Evolutionary conservation across 2,113 vertebrate species (phyloP).

Genomic region (Paedocypris sp.): DNA sequence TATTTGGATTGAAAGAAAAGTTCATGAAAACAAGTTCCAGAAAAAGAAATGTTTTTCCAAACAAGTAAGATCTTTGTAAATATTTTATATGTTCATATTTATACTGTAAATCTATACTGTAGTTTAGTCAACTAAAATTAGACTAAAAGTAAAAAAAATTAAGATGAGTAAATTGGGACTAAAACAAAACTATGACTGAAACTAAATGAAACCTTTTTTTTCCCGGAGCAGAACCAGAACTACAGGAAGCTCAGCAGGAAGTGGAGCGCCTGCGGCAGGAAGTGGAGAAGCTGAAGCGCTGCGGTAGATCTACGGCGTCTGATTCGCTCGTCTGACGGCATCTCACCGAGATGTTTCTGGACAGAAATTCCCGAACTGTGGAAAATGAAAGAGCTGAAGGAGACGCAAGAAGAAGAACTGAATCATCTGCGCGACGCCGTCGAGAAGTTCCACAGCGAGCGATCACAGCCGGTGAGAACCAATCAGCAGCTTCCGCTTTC

Average conservation of each 20-base stretch:
- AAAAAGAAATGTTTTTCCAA: too few species aligned
- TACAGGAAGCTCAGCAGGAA: slow-evolving; percentile 51
- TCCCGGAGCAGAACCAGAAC: slow-evolving; percentile 54
- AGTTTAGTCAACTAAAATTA: too few species aligned
- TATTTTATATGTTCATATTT: too few species aligned
- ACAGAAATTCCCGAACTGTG: slow-evolving; percentile 60
- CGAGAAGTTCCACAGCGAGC: slow-evolving; percentile 63
- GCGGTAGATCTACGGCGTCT: too few species aligned
- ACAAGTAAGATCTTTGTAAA: too few species aligned
- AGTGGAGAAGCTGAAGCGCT: slow-evolving; percentile 50
- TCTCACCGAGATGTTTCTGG: neutral
- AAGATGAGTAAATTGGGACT: neutral
- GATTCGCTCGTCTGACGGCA: neutral
- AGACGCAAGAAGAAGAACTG: slow-evolving; percentile 67
- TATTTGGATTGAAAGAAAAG: too few species aligned
- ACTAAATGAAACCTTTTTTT: slow-evolving; percentile 9
- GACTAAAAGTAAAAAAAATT: too few species aligned
- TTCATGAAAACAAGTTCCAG: too few species aligned
- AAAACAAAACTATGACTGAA: neutral
- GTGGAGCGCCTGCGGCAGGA: slow-evolving; percentile 47
- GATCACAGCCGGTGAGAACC: too few species aligned
- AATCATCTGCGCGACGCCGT: slow-evolving; percentile 58
- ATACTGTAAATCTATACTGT: too few species aligned
- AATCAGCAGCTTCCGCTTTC: too few species aligned
- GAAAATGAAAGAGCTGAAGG: slow-evolving; percentile 66